phyloP scores from a whole-genome alignment of 2,113 vertebrate species.

The Oplegnathus fasciatus region DNA sequence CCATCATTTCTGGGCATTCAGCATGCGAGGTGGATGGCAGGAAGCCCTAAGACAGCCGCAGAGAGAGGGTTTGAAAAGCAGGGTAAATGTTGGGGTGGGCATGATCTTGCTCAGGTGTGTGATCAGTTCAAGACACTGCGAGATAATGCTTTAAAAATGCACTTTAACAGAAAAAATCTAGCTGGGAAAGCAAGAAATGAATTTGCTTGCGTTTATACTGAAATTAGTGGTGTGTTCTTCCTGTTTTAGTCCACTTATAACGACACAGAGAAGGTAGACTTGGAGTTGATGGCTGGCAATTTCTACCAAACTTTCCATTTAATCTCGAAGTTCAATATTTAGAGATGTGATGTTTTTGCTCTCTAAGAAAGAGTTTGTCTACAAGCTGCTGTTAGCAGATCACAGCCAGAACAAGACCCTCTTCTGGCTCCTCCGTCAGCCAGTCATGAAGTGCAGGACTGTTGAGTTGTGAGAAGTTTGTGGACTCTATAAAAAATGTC shows the following conservation, averaged over 20 bases:
- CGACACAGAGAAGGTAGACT: neutral
- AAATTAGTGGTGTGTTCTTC: neutral
- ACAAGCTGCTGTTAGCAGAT: neutral
- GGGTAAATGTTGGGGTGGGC: neutral
- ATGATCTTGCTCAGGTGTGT: conserved; percentile 4
- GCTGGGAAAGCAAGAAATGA: neutral
- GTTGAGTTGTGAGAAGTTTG: too few relatives aligned
- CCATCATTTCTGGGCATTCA: conserved; percentile 90
- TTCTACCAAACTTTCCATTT: neutral
- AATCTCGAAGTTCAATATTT: neutral
- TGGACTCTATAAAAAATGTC: too few relatives aligned
- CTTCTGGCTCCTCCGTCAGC: neutral
- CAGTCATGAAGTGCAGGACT: neutral
- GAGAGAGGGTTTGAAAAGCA: conserved; percentile 11
- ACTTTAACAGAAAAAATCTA: neutral
- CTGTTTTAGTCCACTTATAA: neutral
- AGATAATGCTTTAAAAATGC: neutral
- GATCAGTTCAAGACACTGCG: neutral
- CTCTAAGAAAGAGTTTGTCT: neutral
- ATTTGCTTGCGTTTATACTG: neutral
- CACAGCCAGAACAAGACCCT: too few relatives aligned
- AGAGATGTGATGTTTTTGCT: neutral
- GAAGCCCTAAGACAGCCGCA: conserved; percentile 20
- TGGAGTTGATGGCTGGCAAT: neutral
- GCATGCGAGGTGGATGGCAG: conserved; percentile 1